phyloP scores from a whole-genome alignment of 2,113 vertebrate species.

The Columba janthina region DNA sequence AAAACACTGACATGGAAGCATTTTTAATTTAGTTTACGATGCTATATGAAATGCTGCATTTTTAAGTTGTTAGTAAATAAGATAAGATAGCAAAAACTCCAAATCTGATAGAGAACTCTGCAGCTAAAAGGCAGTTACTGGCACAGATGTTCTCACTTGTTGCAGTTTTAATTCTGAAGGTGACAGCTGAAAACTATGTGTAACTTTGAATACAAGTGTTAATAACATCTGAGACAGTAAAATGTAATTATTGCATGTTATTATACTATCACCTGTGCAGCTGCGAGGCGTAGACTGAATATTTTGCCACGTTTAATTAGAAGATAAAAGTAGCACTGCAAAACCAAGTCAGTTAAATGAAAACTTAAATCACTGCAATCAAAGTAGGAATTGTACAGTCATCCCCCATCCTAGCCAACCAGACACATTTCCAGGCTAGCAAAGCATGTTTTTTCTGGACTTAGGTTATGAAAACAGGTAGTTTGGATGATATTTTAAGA shows the following conservation, averaged over 20 bases:
- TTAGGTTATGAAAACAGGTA: neutral
- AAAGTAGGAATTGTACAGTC: neutral
- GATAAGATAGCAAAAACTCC: neutral
- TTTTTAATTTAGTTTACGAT: neutral
- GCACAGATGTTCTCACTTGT: constrained; percentile 68
- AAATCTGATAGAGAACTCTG: neutral
- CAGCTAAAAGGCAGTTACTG: constrained; percentile 65
- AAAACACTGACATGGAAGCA: neutral
- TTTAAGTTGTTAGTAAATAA: neutral
- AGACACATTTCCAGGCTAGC: neutral
- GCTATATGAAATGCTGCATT: neutral
- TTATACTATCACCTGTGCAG: constrained; percentile 71
- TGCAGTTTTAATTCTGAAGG: constrained; percentile 45
- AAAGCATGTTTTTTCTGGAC: neutral
- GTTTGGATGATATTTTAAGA: neutral
- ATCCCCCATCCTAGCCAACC: neutral
- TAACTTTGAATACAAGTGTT: constrained; percentile 54
- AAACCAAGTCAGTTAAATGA: constrained; percentile 36
- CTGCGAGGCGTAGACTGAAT: constrained; percentile 32
- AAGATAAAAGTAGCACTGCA: constrained; percentile 60
- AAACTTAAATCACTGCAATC: neutral
- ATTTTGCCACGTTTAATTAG: constrained; percentile 53
- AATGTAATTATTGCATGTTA: constrained; percentile 67
- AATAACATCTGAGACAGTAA: constrained; percentile 65
- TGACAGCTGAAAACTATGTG: constrained; percentile 59